Base-by-base conservation (phyloP, 2,888 invertebrate species). In the Frankliniella intonsa region DNA sequence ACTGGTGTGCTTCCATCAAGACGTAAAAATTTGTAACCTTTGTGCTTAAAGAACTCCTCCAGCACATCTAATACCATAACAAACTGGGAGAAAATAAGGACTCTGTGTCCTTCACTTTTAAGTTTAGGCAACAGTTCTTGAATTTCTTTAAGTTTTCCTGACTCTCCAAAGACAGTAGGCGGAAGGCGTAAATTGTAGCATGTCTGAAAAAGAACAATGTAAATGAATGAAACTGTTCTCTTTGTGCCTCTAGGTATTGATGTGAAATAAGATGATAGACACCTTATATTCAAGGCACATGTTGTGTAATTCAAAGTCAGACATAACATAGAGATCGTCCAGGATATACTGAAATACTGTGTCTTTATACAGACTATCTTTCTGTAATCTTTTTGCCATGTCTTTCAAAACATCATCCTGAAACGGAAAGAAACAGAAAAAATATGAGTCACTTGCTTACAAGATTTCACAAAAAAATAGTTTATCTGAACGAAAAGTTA, bases 81-180 rank as follows among this genome's bases (percentile, higher is more conserved):
- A 89, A 98, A 99, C 90, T 99, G 99, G 87, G 97, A 97, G 90
- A 99, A 99, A 85, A 99, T 91, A 83, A 99, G 90, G 84, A 97
- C 95, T 22, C 97, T 91, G 87, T 95, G 95, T 0, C 94, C 94
- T 0, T 91, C 92, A 11, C 88, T 88, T 87, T 95, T 93, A 84
- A 97, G 89, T 83, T 91, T 89, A 0, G 94, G 93, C 83, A 99
- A 88, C 86, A 96, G 88, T 84, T 90, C 90, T 87, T 97, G 97
- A 82, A 99, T 88, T 87, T 93, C 92, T 55, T 89, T 87, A 87
- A 98, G 94, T 89, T 99, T 99, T 0, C 97, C 98, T 0, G 97
- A 96, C 83, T 93, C 91, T 79, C 93, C 88, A 85, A 98, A 93
- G 22, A 94, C 87, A 69, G 92, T 89, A 84, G 92, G 91, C 0